Base-by-base conservation (phyloP, 2,113 vertebrate species). In the Electrona antarctica region DNA sequence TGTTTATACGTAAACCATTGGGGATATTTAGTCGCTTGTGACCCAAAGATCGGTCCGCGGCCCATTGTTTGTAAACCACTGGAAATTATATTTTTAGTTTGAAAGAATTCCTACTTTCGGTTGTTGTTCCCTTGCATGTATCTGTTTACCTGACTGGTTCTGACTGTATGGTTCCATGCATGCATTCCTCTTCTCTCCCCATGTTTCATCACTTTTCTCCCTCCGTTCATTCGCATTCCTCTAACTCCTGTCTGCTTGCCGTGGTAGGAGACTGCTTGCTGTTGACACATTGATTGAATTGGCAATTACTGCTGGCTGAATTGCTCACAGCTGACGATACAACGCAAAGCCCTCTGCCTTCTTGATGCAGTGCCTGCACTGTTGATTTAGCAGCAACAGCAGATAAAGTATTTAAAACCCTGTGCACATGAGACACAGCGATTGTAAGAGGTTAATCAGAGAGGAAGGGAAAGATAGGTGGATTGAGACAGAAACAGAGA, bases 211-310 rank as follows among this genome's bases (percentile, higher is more conserved):
- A 54, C 77, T 76, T 66, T 64, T 68, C 65, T 51, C 47, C 56
- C 48, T 77, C 63, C 8, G 10, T 73, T 21, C 21, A 21, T 21
- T 67, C 61, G 64, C 81, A 54, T 83, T 73, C 47, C 67, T 82
- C 66, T 69, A 51, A 41, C 41, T 69, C 57, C 50, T 69, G 76
- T 87, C 71, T 64, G 5, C 64, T 69, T 7, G 63, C 70, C 51
- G 68, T 63, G 77, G 71, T 78, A 56, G 69, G 69, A 73, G 78
- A 60, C 73, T 70, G 80, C 80, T 82, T 76, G 65, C 78, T 81
- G 83, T 78, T 87, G 86, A 91, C 85, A 89, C 81, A 84, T 87
- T 87, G 88, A 91, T 86, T 86, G 88, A 90, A 88, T 82, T 87
- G 80, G 72, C 87, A 86, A 86, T 88, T 88, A 87, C 67, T 77